A percentile compares a stretch with the other conserved stretches of the same genome.
Conservation (phyloP, 2,888 invertebrate genomes). For the Seira musarum region DNA sequence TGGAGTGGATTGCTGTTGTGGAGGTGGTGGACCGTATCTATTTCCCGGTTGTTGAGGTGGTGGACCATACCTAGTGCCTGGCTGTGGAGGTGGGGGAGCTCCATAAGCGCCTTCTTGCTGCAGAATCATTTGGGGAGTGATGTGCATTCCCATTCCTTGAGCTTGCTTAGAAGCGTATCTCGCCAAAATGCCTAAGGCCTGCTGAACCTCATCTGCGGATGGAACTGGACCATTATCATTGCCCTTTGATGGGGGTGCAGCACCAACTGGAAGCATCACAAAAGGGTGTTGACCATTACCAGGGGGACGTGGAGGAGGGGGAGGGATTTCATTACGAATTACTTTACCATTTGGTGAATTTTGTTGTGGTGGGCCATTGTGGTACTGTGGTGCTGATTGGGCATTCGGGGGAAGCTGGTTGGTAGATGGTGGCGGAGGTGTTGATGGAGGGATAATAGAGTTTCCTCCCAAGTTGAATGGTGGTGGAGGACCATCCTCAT, state of each 20-base stretch:
- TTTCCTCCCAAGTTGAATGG: conserved; percentile 22
- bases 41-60: no score
- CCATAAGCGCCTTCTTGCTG: neutral
- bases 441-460: neutral
- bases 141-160: neutral
- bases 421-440: neutral
- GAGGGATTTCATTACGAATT: no score
- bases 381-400: neutral
- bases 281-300: neutral
- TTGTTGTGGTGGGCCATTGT: neutral
- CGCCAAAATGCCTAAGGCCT: conserved; percentile 19
- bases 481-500: conserved; percentile 27
- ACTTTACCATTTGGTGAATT: neutral
- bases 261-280: conserved; percentile 15
- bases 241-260: neutral
- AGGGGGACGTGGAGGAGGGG: neutral
- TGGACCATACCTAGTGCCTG: neutral
- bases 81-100: neutral
- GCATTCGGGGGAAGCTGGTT: neutral
- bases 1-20: conserved; percentile 17
- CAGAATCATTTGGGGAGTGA: conserved; percentile 12
- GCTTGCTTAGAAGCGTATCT: conserved; percentile 30
- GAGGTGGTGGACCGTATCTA: neutral
- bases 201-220: conserved; percentile 24
- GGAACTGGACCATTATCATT: conserved; percentile 4